These are phyloP conservation scores for Eupleurogrammus muticus DNA, from an alignment of 2,797 vertebrate genomes.

Conservation along the genomic window DNA sequence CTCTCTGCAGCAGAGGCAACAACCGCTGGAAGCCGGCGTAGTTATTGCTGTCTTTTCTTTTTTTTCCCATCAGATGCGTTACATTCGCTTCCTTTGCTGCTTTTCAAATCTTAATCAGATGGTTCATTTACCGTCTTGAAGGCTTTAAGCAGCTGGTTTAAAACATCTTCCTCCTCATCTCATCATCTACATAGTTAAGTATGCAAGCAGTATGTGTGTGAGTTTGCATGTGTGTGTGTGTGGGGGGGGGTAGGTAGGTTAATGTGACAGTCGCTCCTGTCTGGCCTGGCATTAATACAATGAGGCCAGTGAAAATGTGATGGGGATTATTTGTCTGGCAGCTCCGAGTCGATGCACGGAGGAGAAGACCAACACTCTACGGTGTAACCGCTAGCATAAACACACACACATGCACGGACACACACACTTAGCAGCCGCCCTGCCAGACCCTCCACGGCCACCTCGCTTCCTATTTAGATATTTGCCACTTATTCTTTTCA, in stretches of 20 bases:
- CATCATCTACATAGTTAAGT: slow-evolving; percentile 40
- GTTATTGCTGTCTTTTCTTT: slow-evolving; percentile 58
- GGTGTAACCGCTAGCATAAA: slow-evolving; percentile 30
- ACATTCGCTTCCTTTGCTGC: slow-evolving; percentile 62
- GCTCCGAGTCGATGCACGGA: slow-evolving; percentile 54
- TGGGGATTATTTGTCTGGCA: slow-evolving; percentile 62
- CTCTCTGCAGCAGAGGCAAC: slow-evolving; percentile 28
- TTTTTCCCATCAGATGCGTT: slow-evolving; percentile 70
- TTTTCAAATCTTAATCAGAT: slow-evolving; percentile 76
- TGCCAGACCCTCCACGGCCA: background rate
- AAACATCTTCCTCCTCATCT: slow-evolving; percentile 48
- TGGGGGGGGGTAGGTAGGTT: slow-evolving; percentile 31
- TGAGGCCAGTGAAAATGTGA: slow-evolving; percentile 52
- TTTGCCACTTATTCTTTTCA: slow-evolving; percentile 53
- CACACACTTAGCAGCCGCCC: slow-evolving; percentile 1
- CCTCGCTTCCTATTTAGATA: slow-evolving; percentile 39
- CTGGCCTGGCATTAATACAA: slow-evolving; percentile 44
- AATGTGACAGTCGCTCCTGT: slow-evolving; percentile 39
- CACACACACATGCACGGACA: background rate
- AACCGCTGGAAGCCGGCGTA: slow-evolving; percentile 51
- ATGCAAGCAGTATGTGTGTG: slow-evolving; percentile 26
- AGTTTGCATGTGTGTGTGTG: slow-evolving; percentile 22
- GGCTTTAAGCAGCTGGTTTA: slow-evolving; percentile 69
- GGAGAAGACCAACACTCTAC: slow-evolving; percentile 39
- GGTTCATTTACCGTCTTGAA: slow-evolving; percentile 68